Base-by-base conservation (phyloP, 2,797 vertebrate genomes). In the Kryptolebias ocellatus region DNA sequence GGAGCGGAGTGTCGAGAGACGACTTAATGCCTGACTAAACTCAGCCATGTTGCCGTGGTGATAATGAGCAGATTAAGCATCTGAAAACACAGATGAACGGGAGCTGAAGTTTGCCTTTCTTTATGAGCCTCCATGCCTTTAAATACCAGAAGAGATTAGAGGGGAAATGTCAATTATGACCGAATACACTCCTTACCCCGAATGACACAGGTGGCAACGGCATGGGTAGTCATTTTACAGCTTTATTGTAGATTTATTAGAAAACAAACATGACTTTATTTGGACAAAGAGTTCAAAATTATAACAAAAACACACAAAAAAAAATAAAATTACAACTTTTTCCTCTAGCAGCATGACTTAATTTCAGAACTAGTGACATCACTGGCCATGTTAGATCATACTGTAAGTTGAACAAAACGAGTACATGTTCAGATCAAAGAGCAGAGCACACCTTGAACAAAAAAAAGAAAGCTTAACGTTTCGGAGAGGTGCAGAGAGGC, bases 171-270 rank as follows among this genome's bases (percentile, higher is more conserved):
- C 37, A 11, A 10, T 31, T 2, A 10, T 11, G 37, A 39, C 37
- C 2, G 9, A 39, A 39, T 12, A 24, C 20, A 24, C 20, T 24
- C 20, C 20, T 24, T 24, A 24, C 20, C 20, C 20, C 20, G 51
- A 78, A 54, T 11, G 28, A 60, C 28, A 34, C 20, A 24, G 46
- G 70, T 44, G 31, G 18, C 4, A 42, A 77, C 54, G 64, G 60
- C n/a, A 16, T 14, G 67, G 47, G 50, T 60, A 70, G 27, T 65
- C 56, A 65, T 76, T 67, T 87, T 84, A 89, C 73, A 64, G 76
- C 77, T 92, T 93, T 93, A 93, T 89, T 93, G 72, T 87, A 85
- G 88, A 74, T 90, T 91, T 87, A 86, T 87, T 90, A 74, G 90
- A 90, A 88, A 75, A 80, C 69, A 82, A 78, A 67, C 52, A 67